Evolutionary conservation across 2,888 invertebrate species (phyloP).

Genomic region (Hanleya hanleyi): DNA sequence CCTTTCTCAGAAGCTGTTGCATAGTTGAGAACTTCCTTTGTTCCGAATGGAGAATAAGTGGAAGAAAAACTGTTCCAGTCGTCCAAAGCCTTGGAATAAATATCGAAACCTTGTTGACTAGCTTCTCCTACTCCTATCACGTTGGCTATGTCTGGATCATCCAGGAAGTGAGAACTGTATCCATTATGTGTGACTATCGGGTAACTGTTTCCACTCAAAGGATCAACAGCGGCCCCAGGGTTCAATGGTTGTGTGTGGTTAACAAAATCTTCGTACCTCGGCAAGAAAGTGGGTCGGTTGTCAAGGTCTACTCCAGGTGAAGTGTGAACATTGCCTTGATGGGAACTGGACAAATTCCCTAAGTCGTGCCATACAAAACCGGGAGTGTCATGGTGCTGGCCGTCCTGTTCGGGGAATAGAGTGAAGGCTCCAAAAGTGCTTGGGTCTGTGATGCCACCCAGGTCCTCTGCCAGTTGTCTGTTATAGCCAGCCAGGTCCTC

Average conservation of each 20-base stretch:
- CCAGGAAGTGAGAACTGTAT: not conserved
- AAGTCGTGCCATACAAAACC: not conserved
- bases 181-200: too few species aligned
- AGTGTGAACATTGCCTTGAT: too few species aligned
- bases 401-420: not conserved
- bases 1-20: too few species aligned
- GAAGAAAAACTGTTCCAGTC: conserved; percentile 1
- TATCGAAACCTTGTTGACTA: conserved; percentile 47
- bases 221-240: too few species aligned
- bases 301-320: too few species aligned
- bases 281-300: not conserved
- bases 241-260: not conserved
- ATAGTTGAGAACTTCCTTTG: not conserved
- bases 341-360: not conserved
- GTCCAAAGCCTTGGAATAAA: conserved; percentile 36
- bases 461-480: not conserved
- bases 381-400: not conserved
- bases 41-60: not conserved
- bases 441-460: not conserved
- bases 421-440: not conserved
- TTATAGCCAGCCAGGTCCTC: not conserved
- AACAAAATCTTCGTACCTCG: not conserved
- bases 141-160: not conserved
- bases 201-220: too few species aligned
- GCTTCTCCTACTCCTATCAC: conserved; percentile 5